Evolutionary conservation across 2,113 vertebrate genomes (phyloP).

Genomic region (Tenrec ecaudatus): DNA sequence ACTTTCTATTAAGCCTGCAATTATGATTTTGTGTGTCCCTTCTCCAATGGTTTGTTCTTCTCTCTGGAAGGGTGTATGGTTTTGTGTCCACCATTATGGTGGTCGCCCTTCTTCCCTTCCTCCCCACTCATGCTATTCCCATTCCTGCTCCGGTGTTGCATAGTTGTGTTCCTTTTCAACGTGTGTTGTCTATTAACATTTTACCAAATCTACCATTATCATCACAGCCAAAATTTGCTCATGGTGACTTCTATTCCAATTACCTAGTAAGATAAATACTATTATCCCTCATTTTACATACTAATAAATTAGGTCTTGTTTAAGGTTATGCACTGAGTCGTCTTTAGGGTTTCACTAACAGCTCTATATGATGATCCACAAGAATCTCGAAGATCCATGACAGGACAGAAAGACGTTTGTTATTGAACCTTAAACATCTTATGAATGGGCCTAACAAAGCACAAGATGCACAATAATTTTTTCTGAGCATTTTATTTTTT

Average conservation of each 20-base stretch:
- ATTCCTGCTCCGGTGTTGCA: too few species aligned
- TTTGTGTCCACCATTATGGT: too few species aligned
- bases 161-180: not conserved
- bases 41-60: too few species aligned
- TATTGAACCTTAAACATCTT: not conserved
- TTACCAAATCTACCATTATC: not conserved
- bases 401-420: not conserved
- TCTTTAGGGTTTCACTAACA: too few species aligned
- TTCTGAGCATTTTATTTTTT: too few species aligned
- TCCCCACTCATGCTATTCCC: too few species aligned
- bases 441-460: accelerated
- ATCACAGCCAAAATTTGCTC: not conserved
- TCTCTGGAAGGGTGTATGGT: too few species aligned
- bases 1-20: too few species aligned
- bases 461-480: not conserved
- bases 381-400: not conserved
- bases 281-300: not conserved
- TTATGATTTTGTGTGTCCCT: too few species aligned
- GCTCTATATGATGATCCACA: not conserved
- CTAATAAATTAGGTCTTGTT: not conserved
- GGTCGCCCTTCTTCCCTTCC: too few species aligned
- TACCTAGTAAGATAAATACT: not conserved
- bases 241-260: not conserved
- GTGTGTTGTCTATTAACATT: not conserved
- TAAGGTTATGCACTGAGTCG: too few species aligned